Evolutionary conservation across 2,797 vertebrate species (phyloP).

Genomic region (Cyclopterus lumpus): DNA sequence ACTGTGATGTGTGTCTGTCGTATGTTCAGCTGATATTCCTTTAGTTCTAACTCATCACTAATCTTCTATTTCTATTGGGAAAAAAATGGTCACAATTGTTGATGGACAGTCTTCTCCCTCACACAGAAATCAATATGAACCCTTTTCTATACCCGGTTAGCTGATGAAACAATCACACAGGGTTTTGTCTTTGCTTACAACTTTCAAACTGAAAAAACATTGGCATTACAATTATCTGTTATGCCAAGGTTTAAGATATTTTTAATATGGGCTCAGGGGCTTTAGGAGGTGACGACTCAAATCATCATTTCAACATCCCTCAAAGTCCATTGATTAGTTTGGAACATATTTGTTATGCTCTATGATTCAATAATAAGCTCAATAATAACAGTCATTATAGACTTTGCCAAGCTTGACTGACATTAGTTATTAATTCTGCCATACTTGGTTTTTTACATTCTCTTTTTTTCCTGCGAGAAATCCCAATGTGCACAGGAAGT

Average conservation of each 20-base stretch:
- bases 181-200: background rate
- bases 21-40: background rate
- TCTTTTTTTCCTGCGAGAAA: constrained; percentile 12
- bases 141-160: background rate
- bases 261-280: constrained; percentile 1
- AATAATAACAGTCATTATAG: constrained; percentile 26
- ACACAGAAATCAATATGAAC: too few relatives aligned
- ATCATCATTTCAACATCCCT: constrained; percentile 3
- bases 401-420: background rate
- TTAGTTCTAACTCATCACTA: background rate
- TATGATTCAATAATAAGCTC: constrained; percentile 26
- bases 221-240: background rate
- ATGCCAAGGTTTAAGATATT: constrained; percentile 2
- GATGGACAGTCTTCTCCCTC: background rate
- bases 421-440: constrained; percentile 6
- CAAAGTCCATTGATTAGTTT: constrained; percentile 38
- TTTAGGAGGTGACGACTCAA: constrained; percentile 16
- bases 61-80: too few relatives aligned
- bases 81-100: background rate
- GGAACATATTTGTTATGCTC: constrained; percentile 23
- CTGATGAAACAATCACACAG: background rate
- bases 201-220: background rate
- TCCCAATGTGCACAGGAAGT: background rate
- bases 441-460: constrained; percentile 2
- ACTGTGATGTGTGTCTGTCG: background rate